Evolutionary conservation across 2,888 invertebrate genomes (phyloP), one percentile per base, ranked within the genome.

Genomic region (Drosophila seclusa): DNA sequence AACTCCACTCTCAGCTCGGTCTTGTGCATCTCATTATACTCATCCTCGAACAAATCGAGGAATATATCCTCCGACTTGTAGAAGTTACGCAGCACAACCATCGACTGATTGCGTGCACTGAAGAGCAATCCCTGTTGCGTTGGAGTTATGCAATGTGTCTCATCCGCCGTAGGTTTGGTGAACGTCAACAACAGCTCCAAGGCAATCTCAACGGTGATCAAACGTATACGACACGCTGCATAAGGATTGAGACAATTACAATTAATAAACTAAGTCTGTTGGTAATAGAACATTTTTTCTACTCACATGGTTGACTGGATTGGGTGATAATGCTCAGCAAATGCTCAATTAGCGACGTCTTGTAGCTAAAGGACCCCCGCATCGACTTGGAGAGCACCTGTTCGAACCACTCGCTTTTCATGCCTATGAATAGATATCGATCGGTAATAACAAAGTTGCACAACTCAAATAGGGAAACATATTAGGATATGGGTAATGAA

Each of bases 51-150:
- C 95, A 99, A 97, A 92, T 99, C 99, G 68, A 99, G 94, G 94
- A 99, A 99, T 87, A 99, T 98, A 91, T 99, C 99, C 94, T 99
- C 99, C 86, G 97, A 97, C 95, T 98, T 99, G 93, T 98, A 99
- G 93, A 98, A 98, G 94, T 97, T 98, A 55, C 98, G 94, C 18
- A 99, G 95, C 36, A 97, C 94, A 0, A 97, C 95, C 59, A 97
- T 97, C 80, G 98, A 97, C 91, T 97, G 96, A 90, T 96, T 96
- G 82, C 95, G 95, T 5, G 96, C 96, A 90, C 96, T 93, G 93
- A 97, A 95, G 81, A 97, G 94, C 84, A 95, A 93, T 80, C 90
- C 89, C 93, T 94, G 92, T 40, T 93, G 94, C 88, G 90, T 94
- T 93, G 70, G 95, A 91, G 90, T 91, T 32, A 93, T 91, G 53